phyloP scores from a whole-genome alignment of 2,797 vertebrate genomes.

The Pipistrellus pygmaeus region DNA sequence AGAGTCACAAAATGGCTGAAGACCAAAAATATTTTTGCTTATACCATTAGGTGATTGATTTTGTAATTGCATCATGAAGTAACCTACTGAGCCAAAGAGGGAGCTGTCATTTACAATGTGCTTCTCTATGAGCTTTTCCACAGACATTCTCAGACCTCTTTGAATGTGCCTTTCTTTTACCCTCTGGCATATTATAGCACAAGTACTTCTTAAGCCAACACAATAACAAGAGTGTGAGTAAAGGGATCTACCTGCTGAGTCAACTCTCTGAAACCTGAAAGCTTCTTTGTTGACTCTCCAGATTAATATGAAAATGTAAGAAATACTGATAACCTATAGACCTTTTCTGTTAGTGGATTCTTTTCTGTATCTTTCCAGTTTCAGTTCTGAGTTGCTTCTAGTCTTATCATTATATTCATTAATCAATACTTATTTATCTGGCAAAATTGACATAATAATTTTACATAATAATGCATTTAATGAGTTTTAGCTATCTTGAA shows the following conservation, averaged over 20 bases:
- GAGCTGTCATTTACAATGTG: constrained; percentile 58
- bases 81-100: constrained; percentile 45
- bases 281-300: constrained; percentile 44
- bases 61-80: constrained; percentile 50
- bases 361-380: constrained; percentile 63
- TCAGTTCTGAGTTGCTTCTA: constrained; percentile 62
- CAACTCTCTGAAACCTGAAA: constrained; percentile 56
- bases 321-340: not conserved
- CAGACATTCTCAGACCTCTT: not conserved
- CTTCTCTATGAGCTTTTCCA: constrained; percentile 1
- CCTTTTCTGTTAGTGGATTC: constrained; percentile 40
- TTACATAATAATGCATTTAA: constrained; percentile 13
- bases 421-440: constrained; percentile 69
- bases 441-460: constrained; percentile 51
- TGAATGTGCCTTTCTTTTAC: constrained; percentile 25
- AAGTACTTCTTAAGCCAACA: constrained; percentile 56
- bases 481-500: constrained; percentile 41
- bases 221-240: constrained; percentile 29
- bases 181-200: constrained; percentile 1
- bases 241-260: constrained; percentile 45
- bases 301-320: constrained; percentile 53
- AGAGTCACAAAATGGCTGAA: constrained; percentile 71
- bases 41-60: constrained; percentile 69
- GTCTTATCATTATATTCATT: constrained; percentile 13
- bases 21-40: constrained; percentile 64